Evolutionary conservation across 2,113 vertebrate genomes (phyloP), one percentile per base, ranked within the genome.

Genomic region (Jacana jacana): DNA sequence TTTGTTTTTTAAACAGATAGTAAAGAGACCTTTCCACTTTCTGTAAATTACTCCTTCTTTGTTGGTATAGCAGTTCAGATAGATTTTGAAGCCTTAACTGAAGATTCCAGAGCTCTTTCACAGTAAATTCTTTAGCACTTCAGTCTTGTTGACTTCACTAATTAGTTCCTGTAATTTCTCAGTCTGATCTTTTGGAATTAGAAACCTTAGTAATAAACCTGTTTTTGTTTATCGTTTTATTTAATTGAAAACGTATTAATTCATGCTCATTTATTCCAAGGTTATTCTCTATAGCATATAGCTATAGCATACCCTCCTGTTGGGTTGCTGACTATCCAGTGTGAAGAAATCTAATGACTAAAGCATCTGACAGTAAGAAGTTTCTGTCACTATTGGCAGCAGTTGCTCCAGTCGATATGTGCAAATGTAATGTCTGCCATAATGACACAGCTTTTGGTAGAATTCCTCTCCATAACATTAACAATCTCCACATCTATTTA

Each of bases 161-260:
- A 97, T 97, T 94, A 92, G 54, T 49, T 94, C 40, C 60, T 0
- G 1, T 78, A 84, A 92, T 92, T 88, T 78, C 80, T 91, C 75
- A 85, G 64, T 46, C 82, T 94, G 82, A 58, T 89, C 17, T 60
- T 93, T 24, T 63, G 64, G 72, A 88, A 73, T 92, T 23, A 11
- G 40, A 71, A 95, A 81, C 40, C 44, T 80, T 52, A 82, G 68
- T 37, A 63, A 25, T 46, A 55, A 68, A 25, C 54, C 37, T 55
- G 72, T 0, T 23, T 77, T 78, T 81, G 66, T 91, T 88, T 70
- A 28, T 70, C 49, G 51, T 69, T 61, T 58, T 37, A 2, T 66
- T 91, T 63, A 58, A 48, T 60, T 88, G 82, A 66, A 42, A 77
- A 42, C 1, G 3, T 39, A 25, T 37, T 6, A 27, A 12, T 51